Conservation (phyloP, 2,888 invertebrate genomes). For the Cantharis lateralis region DNA sequence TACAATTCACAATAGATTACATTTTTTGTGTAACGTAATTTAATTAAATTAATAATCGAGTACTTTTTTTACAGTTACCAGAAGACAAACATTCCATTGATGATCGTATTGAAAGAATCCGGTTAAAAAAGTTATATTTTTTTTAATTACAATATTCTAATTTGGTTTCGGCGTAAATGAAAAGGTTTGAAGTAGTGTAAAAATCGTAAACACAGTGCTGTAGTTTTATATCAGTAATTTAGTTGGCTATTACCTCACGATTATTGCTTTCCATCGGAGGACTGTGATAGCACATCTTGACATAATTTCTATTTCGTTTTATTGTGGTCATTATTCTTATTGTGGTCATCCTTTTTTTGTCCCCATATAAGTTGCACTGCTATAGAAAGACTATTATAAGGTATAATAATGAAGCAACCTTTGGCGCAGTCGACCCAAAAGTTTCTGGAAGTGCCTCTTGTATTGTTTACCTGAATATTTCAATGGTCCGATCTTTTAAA, state of each 20-base stretch:
- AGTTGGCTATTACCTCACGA: constrained; percentile 24
- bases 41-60: not conserved
- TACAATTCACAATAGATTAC: not conserved
- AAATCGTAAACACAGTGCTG: constrained; percentile 19
- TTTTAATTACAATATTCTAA: not conserved
- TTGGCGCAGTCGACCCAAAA: constrained; percentile 33
- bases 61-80: not conserved
- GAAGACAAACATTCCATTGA: not conserved
- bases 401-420: constrained; percentile 42
- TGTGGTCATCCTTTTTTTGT: constrained; percentile 28
- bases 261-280: constrained; percentile 20
- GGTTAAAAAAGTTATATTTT: not conserved
- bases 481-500: constrained; percentile 5
- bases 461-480: constrained; percentile 12
- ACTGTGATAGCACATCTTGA: constrained; percentile 24
- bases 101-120: not conserved
- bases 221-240: constrained; percentile 23
- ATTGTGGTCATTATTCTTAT: constrained; percentile 30
- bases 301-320: constrained; percentile 29
- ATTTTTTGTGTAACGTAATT: not conserved
- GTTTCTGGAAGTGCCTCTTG: not conserved
- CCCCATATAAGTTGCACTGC: constrained; percentile 34
- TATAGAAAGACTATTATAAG: constrained; percentile 40
- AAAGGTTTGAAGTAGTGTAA: constrained; percentile 4
- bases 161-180: constrained; percentile 2